A percentile compares a stretch with the other conserved stretches of the same genome.
phyloP scores from a whole-genome alignment of 2,888 invertebrate species.

The Leptothorax acervorum region DNA sequence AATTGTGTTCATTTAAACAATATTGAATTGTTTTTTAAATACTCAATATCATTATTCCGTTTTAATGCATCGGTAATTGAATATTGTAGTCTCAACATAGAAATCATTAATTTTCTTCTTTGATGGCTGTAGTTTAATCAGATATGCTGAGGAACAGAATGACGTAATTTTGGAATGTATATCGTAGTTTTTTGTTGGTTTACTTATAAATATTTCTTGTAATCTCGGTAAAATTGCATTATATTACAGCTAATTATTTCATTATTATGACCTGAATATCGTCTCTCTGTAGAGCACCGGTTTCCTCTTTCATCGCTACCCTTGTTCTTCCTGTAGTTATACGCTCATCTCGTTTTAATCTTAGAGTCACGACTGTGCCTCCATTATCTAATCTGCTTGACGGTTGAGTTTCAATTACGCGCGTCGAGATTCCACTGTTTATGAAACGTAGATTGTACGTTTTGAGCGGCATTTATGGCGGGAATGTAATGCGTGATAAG shows the following conservation, averaged over 20 bases:
- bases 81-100: not conserved
- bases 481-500: constrained; percentile 44
- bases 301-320: constrained; percentile 17
- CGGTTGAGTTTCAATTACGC: constrained; percentile 52
- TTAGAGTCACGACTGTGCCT: constrained; percentile 26
- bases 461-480: constrained; percentile 28
- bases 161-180: not conserved
- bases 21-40: constrained; percentile 27
- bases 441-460: constrained; percentile 42
- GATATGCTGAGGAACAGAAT: not conserved
- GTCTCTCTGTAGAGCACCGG: not conserved
- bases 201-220: not conserved
- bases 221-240: not conserved
- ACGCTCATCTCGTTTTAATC: constrained; percentile 30
- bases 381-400: constrained; percentile 38
- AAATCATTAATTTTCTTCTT: not conserved
- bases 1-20: constrained; percentile 22
- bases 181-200: not conserved
- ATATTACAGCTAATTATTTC: constrained; percentile 19
- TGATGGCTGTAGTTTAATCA: not conserved
- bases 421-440: constrained; percentile 39
- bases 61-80: constrained; percentile 9
- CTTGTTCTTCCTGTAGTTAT: not conserved
- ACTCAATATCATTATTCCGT: not conserved
- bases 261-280: constrained; percentile 15